Evolutionary conservation across 2,888 invertebrate genomes (phyloP).

Genomic region (Lepidochrysops patricia): DNA sequence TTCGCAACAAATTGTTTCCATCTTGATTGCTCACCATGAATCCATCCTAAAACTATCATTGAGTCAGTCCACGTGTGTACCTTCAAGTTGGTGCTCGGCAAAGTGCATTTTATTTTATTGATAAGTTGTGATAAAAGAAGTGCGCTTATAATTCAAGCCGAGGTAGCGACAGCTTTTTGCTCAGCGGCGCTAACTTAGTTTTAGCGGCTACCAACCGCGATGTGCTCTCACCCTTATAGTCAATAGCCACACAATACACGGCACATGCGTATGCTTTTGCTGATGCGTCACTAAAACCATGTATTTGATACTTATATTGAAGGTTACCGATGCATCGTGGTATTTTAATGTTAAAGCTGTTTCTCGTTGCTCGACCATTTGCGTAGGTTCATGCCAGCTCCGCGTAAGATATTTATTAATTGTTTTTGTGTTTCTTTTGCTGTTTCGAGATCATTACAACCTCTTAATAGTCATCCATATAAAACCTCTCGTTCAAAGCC

Average conservation of each 20-base stretch:
- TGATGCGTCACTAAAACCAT: constrained; percentile 22
- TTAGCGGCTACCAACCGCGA: constrained; percentile 16
- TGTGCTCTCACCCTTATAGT: constrained; percentile 18
- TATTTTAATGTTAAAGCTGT: constrained; percentile 4
- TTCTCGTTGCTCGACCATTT: too few species aligned
- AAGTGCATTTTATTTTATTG: constrained; percentile 8
- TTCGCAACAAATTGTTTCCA: constrained; percentile 17
- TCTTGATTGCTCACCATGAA: constrained; percentile 11
- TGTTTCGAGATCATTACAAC: constrained; percentile 1
- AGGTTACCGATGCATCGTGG: not conserved
- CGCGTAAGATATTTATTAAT: constrained; percentile 14
- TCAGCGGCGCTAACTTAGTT: constrained; percentile 18
- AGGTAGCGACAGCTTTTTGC: constrained; percentile 13
- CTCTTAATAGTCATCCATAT: constrained; percentile 15
- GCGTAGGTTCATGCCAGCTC: constrained; percentile 20
- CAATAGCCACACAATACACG: constrained; percentile 16
- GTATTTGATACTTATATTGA: constrained; percentile 9
- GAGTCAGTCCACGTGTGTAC: constrained; percentile 12
- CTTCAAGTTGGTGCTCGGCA: too few species aligned
- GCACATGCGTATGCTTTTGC: constrained; percentile 19
- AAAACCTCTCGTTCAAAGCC: constrained; percentile 12
- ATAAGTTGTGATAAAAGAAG: constrained; percentile 15
- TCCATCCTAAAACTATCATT: constrained; percentile 15
- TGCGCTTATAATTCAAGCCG: constrained; percentile 18
- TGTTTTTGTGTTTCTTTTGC: constrained; percentile 8